Evolutionary conservation across 1,140 invertebrate genomes (phyloP), one percentile per base, ranked within the genome.

Genomic region (Solen grandis): DNA sequence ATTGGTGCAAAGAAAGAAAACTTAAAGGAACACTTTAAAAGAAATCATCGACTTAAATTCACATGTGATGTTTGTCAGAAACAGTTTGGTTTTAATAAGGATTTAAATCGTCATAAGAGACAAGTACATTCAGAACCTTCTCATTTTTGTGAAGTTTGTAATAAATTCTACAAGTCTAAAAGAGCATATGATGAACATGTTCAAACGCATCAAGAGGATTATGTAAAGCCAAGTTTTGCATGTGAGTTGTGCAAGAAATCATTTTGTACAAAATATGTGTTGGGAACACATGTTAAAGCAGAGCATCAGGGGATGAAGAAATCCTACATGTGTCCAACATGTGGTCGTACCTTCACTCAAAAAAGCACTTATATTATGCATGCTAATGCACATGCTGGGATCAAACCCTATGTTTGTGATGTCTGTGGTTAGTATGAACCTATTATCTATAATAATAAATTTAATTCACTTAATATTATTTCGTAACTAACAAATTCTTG

Each of bases 311-410:
- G 88, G 13, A 83, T 87, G 57, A 89, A 90, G 62, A 85, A 84
- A 72, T 83, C 80, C 2, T 89, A 84, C 68, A 57, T 91, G 13
- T 91, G 90, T 80, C 86, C 86, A 52, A 87, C 87, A 13, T 91
- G 90, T 88, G 90, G 90, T 8, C 89, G 88, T 81, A 86, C 84
- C 63, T 91, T 90, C 63, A 88, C 88, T 33, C 89, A 90, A 62
- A 90, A 89, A 68, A 86, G 87, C 22, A 85, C 88, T 0, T 89
- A 88, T 57, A 31, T 86, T 4, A 85, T 86, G 62, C 90, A 91
- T 88, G 86, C 85, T 25, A 91, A 91, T 86, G 86, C 89, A 57
- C 90, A 91, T 79, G 72, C 89, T 41, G 88, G 88, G 16, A 84
- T 89, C 13, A 81, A 81, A 31, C 88, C 89, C 22, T 89, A 84